Base-by-base conservation (phyloP, 53 echinoderm and acorn worm species). In the Paracentrotus lividus region DNA sequence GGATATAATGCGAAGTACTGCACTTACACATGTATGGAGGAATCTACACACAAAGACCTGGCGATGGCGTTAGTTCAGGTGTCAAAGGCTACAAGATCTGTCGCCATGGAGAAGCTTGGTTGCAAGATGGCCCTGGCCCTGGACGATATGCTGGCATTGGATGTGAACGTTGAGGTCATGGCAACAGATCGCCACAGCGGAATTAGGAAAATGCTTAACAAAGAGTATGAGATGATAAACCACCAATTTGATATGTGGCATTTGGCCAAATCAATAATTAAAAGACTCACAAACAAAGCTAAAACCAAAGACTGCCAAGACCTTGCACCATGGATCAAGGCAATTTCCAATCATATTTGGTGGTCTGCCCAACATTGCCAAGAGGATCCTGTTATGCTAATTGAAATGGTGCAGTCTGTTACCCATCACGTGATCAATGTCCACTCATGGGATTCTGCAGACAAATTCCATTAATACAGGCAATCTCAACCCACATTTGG, bases 241-340 rank as follows among this genome's bases (percentile, higher is more conserved):
- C 95, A 95, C 43, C 93, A 93, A 38, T 95, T 88, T 45, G 88
- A 95, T 93, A 93, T 95, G 7, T 95, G 88, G 95, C 93, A 95
- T 36, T 31, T 95, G 5, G 45, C 21, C 13, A 95, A 95, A 34
- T 86, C 88, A 1, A 20, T 93, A 16, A 38, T 16, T 38, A 95
- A 95, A 49, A 95, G 88, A 58, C 43, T 95, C 2, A 43, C 77
- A 1, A 75, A 75, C 23, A 95, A 95, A 36, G 68, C 67, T 14
- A 93, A 95, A 43, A 77, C 15, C 40, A 94, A 95, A 26, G 93
- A 93, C 16, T n/a, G n/a, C 77, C 24, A 38, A 31, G 76, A 51
- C 0, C 68, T 95, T 10, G 65, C 26, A 1, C 86, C 68, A 27
- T 95, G 93, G 95, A 64, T 93, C 2, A 77, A 42, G 8, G 38